Evolutionary conservation across 2,888 invertebrate genomes (phyloP).

Genomic region (Drosophila affinis): DNA sequence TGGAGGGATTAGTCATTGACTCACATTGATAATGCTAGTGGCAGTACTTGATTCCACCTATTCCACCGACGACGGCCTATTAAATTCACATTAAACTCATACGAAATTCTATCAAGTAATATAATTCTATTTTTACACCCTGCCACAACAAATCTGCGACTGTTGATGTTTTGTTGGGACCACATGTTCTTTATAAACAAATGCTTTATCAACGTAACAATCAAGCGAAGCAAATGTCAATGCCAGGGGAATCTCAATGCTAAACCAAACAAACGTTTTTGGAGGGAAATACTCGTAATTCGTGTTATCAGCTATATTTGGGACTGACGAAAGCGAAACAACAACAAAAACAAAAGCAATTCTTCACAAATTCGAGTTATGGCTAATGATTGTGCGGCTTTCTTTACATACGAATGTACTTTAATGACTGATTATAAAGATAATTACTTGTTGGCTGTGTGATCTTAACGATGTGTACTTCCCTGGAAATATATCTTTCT

Average conservation of each 20-base stretch:
- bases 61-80: slow-evolving; percentile 31
- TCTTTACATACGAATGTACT: background rate
- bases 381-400: background rate
- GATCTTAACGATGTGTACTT: background rate
- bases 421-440: background rate
- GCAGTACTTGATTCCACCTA: slow-evolving; percentile 9
- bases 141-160: slow-evolving; percentile 16
- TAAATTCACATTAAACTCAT: slow-evolving; percentile 28
- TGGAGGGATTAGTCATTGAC: slow-evolving; percentile 5
- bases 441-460: background rate
- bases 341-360: background rate
- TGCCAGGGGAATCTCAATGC: slow-evolving; percentile 37
- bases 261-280: slow-evolving; percentile 16
- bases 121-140: slow-evolving; percentile 19
- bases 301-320: slow-evolving; percentile 48
- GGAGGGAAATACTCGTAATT: background rate
- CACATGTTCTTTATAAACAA: slow-evolving; percentile 19
- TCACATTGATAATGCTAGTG: slow-evolving; percentile 3
- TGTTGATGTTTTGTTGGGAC: slow-evolving; percentile 14
- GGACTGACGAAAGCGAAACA: background rate
- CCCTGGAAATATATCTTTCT: background rate
- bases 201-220: slow-evolving; percentile 40
- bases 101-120: slow-evolving; percentile 11
- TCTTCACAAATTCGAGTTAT: background rate
- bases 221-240: slow-evolving; percentile 30